These are phyloP conservation scores for Heterodera schachtii DNA, from an alignment of 1,140 invertebrate species.

Conservation along the genomic window DNA sequence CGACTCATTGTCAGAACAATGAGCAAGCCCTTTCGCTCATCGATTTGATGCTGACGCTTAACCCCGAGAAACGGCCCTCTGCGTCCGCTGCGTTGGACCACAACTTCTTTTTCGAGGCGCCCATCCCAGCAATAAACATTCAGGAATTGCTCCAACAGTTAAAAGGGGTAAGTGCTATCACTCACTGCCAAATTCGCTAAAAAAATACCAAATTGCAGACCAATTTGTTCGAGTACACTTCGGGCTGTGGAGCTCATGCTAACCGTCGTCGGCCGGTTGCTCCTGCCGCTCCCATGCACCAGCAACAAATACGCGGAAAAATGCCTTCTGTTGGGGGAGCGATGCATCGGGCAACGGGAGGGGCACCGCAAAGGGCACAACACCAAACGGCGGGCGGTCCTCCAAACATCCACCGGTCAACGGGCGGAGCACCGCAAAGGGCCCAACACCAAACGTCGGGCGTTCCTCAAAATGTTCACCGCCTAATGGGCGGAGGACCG, in stretches of 20 bases:
- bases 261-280: constrained; percentile 39
- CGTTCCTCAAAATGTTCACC: not conserved
- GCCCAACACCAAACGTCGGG: not conserved
- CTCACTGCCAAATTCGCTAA: constrained; percentile 28
- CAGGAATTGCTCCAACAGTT: constrained; percentile 53
- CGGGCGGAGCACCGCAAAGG: not conserved
- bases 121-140: constrained; percentile 75
- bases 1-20: constrained; percentile 71
- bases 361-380: not conserved
- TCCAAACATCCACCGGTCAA: not conserved
- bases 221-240: constrained; percentile 61
- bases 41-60: constrained; percentile 86
- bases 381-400: not conserved
- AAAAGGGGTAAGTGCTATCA: constrained; percentile 32
- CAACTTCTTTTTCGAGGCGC: constrained; percentile 97
- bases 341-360: not conserved
- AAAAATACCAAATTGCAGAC: constrained; percentile 43
- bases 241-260: constrained; percentile 57
- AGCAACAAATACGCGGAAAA: constrained; percentile 9
- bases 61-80: constrained; percentile 86
- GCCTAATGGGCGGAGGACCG: not conserved
- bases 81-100: constrained; percentile 91
- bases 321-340: not conserved
- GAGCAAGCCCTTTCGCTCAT: constrained; percentile 87
- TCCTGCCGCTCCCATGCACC: constrained; percentile 27